A percentile compares a stretch with the other conserved stretches of the same genome.
Evolutionary conservation across 2,113 vertebrate species (phyloP).

Genomic region (Dicaeum eximium): DNA sequence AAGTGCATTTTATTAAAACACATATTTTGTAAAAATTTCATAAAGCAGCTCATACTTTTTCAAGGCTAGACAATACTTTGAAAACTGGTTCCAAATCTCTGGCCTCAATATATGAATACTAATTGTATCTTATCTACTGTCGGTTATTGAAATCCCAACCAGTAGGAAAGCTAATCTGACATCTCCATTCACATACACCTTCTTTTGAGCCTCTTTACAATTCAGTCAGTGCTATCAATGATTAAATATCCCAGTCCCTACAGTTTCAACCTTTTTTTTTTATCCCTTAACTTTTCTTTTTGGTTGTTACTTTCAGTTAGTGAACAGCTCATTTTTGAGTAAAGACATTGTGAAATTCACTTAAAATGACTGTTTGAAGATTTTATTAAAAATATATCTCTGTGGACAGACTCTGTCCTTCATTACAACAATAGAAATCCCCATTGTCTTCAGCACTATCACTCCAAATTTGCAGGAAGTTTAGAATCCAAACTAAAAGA

Average conservation of each 20-base stretch:
- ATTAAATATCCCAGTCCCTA: constrained; percentile 58
- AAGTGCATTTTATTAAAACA: constrained; percentile 21
- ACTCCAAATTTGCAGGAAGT: constrained; percentile 1
- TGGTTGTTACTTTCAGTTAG: constrained; percentile 39
- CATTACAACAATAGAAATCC: constrained; percentile 40
- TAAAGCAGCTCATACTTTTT: constrained; percentile 32
- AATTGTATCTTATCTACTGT: constrained; percentile 60
- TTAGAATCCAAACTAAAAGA: background rate
- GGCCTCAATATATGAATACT: constrained; percentile 59
- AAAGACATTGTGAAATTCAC: constrained; percentile 54
- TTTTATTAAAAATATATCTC: constrained; percentile 28
- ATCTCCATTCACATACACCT: constrained; percentile 60
- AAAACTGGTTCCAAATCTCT: constrained; percentile 49
- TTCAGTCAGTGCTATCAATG: constrained; percentile 58
- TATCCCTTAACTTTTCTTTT: constrained; percentile 45
- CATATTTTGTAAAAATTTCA: background rate
- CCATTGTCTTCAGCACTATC: constrained; percentile 42
- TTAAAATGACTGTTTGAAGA: constrained; percentile 53
- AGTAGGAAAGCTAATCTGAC: constrained; percentile 66
- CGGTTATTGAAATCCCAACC: constrained; percentile 57
- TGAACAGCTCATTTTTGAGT: constrained; percentile 40
- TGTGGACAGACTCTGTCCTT: constrained; percentile 23
- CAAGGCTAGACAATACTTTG: constrained; percentile 50
- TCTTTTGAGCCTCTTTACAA: constrained; percentile 62
- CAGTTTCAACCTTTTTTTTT: constrained; percentile 51